Percentiles rank a stretch among this genome's conserved stretches.
These are phyloP conservation scores for Hirtodrosophila cameraria DNA, from an alignment of 2,888 invertebrate genomes.

Conservation along the genomic window DNA sequence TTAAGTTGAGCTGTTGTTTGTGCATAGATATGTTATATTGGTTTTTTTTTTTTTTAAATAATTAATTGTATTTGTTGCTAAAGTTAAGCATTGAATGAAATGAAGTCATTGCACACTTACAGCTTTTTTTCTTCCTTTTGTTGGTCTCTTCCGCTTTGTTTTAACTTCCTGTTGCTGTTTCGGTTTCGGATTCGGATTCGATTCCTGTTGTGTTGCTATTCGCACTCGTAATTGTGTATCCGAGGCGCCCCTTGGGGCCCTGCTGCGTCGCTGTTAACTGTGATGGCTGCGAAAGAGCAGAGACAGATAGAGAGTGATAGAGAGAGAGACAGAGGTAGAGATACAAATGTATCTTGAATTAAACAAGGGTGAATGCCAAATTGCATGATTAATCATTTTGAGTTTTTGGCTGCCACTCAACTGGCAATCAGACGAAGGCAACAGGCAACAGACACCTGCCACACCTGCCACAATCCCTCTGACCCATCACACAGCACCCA, in stretches of 20 bases:
- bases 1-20: too few relatives aligned
- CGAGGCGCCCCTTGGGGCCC: slow-evolving; percentile 80
- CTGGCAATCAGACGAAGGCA: slow-evolving; percentile 39
- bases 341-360: slow-evolving; percentile 7
- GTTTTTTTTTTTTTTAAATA: too few relatives aligned
- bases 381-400: slow-evolving; percentile 74
- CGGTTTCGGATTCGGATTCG: slow-evolving; percentile 36
- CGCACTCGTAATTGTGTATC: too few relatives aligned
- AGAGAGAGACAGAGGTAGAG: slow-evolving; percentile 9
- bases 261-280: slow-evolving; percentile 69
- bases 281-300: slow-evolving; percentile 53
- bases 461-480: neutral
- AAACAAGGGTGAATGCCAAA: slow-evolving; percentile 55
- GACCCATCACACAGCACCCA: slow-evolving; percentile 3
- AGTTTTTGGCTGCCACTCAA: slow-evolving; percentile 62
- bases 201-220: neutral
- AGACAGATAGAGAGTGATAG: slow-evolving; percentile 11
- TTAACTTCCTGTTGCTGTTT: slow-evolving; percentile 37
- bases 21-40: too few relatives aligned
- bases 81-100: neutral
- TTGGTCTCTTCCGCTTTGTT: slow-evolving; percentile 26
- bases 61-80: neutral
- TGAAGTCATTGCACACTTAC: too few relatives aligned
- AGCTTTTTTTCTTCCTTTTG: slow-evolving; percentile 22
- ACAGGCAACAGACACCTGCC: neutral